phyloP scores from a whole-genome alignment of 2,888 invertebrate species.

The Stictocephala bisonia region DNA sequence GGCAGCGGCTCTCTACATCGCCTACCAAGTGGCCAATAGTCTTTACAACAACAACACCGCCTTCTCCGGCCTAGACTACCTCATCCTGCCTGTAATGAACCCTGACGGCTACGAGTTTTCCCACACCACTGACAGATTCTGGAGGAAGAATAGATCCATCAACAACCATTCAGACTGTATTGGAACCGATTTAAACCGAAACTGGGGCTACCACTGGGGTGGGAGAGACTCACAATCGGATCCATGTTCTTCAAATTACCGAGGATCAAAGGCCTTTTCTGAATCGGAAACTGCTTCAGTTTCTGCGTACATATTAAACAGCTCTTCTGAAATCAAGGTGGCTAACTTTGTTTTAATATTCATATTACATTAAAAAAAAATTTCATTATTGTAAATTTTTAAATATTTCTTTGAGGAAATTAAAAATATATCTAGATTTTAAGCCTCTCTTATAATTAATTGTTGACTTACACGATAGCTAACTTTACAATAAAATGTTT shows the following conservation, averaged over 20 bases:
- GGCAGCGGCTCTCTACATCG: constrained; percentile 79
- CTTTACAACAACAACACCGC: constrained; percentile 78
- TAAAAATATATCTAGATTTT: too few species aligned
- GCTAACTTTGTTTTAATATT: too few species aligned
- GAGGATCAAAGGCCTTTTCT: constrained; percentile 68
- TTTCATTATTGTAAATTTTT: too few species aligned
- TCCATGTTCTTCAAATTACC: constrained; percentile 68
- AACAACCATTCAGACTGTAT: constrained; percentile 66
- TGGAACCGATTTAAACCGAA: constrained; percentile 86
- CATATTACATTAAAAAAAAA: too few species aligned
- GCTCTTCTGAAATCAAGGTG: constrained; percentile 45
- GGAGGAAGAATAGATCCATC: constrained; percentile 65
- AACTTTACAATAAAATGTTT: too few species aligned
- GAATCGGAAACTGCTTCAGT: constrained; percentile 69
- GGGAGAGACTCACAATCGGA: constrained; percentile 64
- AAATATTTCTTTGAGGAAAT: too few species aligned
- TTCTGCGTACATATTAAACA: constrained; percentile 63
- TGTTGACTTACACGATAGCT: too few species aligned
- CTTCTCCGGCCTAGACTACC: constrained; percentile 70
- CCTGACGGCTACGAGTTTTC: constrained; percentile 91
- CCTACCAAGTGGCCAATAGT: constrained; percentile 75
- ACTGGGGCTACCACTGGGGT: constrained; percentile 73
- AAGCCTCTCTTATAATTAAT: too few species aligned
- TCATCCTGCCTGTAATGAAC: constrained; percentile 65
- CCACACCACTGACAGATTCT: constrained; percentile 77